Percentiles rank a stretch among this genome's conserved stretches.
These are phyloP conservation scores for Mastomys natalensis DNA, from an alignment of 2,113 vertebrate genomes.

Conservation along the genomic window DNA sequence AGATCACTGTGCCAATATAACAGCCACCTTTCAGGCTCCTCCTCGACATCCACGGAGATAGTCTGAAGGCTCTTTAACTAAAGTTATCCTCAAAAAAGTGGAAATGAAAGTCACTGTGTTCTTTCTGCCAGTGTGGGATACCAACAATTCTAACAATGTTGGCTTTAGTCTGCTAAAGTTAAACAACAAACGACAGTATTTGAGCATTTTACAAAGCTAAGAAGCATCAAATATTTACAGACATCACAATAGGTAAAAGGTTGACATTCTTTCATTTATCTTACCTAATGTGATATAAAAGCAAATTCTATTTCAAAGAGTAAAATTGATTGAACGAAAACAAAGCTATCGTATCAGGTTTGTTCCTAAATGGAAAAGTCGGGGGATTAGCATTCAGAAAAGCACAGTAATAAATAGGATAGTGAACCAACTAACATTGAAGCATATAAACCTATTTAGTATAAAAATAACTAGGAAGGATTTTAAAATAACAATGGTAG, in stretches of 20 bases:
- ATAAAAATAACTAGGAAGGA: neutral
- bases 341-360: slow-evolving; percentile 53
- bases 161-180: slow-evolving; percentile 13
- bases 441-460: neutral
- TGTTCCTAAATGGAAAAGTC: slow-evolving; percentile 35
- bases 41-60: neutral
- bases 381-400: neutral
- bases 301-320: slow-evolving; percentile 55
- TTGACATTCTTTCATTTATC: slow-evolving; percentile 57
- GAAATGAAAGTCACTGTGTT: neutral
- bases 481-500: neutral
- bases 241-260: slow-evolving; percentile 48
- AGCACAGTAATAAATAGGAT: neutral
- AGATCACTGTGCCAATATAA: neutral
- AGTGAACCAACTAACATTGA: slow-evolving; percentile 10
- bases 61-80: neutral
- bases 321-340: slow-evolving; percentile 52
- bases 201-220: slow-evolving; percentile 44
- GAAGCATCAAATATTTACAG: slow-evolving; percentile 43
- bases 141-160: neutral
- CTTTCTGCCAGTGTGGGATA: neutral
- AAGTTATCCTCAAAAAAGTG: neutral
- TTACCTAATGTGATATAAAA: slow-evolving; percentile 46
- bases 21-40: neutral
- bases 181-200: slow-evolving; percentile 38